These are phyloP conservation scores for Phrynosoma platyrhinos DNA, from an alignment of 2,113 vertebrate genomes.

Conservation along the genomic window DNA sequence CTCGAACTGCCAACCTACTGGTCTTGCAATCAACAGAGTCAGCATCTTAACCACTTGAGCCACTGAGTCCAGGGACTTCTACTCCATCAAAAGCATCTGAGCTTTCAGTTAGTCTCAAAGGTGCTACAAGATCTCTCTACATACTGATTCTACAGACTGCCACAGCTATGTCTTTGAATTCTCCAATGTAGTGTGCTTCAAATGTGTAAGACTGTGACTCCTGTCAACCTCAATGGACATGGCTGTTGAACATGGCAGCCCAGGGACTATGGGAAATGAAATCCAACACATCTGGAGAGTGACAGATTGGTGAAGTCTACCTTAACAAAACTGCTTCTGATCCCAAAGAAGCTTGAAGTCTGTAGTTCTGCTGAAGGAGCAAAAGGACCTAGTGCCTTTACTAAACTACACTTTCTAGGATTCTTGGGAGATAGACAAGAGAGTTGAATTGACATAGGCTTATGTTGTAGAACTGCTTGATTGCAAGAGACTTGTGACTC, in stretches of 20 bases:
- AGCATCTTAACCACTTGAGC: no score
- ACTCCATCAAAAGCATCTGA: no score
- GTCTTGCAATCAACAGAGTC: no score
- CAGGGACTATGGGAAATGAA: not conserved
- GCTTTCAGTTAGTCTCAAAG: no score
- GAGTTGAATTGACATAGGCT: not conserved
- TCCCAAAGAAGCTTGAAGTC: not conserved
- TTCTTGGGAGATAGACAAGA: not conserved
- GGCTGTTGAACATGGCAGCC: not conserved
- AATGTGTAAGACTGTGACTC: not conserved
- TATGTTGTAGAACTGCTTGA: not conserved
- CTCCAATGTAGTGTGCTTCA: not conserved
- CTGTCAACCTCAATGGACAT: not conserved
- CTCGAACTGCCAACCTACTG: no score
- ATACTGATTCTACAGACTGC: no score
- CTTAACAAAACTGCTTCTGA: not conserved
- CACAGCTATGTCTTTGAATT: not conserved
- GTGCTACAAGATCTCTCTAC: no score
- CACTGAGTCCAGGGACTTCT: no score
- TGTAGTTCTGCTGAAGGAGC: not conserved
- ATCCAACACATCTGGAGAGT: not conserved
- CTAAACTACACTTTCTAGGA: not conserved
- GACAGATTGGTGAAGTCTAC: not conserved
- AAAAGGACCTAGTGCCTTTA: not conserved
- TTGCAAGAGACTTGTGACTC: not conserved